Conservation (phyloP, 2,113 vertebrate genomes). For the Oryzias melastigma region DNA sequence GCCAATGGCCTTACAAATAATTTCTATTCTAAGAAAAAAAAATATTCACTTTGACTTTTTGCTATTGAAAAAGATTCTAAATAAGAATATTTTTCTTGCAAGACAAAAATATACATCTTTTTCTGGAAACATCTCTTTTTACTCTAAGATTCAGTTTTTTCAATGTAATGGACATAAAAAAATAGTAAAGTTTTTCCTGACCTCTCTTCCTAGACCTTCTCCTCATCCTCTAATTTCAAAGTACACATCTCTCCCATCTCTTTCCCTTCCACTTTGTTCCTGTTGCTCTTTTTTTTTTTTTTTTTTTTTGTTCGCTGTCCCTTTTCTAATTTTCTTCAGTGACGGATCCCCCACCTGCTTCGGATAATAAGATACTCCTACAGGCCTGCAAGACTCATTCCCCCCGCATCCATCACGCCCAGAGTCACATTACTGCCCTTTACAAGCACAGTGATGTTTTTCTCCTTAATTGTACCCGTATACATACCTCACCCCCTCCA, state of each 20-base stretch:
- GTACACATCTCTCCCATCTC: conserved; percentile 5
- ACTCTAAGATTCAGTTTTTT: too few species aligned
- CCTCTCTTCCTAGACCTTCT: conserved; percentile 2
- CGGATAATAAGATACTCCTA: conserved; percentile 77
- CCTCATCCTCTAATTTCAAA: conserved; percentile 18
- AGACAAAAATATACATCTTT: too few species aligned
- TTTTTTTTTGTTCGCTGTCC: conserved; percentile 18
- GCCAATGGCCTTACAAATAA: too few species aligned
- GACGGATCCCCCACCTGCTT: conserved; percentile 73
- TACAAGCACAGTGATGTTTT: conserved; percentile 73
- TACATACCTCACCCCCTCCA: conserved; percentile 62
- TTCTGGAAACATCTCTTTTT: too few species aligned
- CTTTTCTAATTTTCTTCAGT: conserved; percentile 73
- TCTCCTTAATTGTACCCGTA: conserved; percentile 77
- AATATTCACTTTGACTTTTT: too few species aligned
- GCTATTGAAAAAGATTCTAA: too few species aligned
- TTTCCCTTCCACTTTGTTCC: conserved; percentile 17
- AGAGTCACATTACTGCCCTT: conserved; percentile 75
- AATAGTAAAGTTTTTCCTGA: neutral
- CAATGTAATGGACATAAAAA: too few species aligned
- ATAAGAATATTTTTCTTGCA: too few species aligned
- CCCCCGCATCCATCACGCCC: conserved; percentile 73
- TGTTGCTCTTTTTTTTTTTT: conserved; percentile 12
- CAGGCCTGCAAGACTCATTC: conserved; percentile 69
- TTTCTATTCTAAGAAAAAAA: too few species aligned